These are phyloP conservation scores for Drosophila kuntzei DNA, from an alignment of 2,888 invertebrate species.

Conservation along the genomic window DNA sequence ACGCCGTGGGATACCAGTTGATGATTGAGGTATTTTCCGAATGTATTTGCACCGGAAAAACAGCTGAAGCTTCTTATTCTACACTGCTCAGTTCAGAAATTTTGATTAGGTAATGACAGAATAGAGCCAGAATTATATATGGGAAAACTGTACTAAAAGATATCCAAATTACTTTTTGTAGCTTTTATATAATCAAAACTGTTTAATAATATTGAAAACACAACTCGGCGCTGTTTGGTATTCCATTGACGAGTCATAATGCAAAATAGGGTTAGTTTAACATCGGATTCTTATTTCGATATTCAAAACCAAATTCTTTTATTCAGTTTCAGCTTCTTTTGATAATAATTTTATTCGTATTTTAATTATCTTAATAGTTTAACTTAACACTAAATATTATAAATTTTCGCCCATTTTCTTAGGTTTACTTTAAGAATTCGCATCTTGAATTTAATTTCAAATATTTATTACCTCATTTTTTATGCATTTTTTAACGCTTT, in stretches of 20 bases:
- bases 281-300: background rate
- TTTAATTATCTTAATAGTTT: slow-evolving; percentile 3
- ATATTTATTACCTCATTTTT: slow-evolving; percentile 62
- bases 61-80: slow-evolving; percentile 4
- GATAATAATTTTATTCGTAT: slow-evolving; percentile 2
- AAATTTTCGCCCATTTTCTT: background rate
- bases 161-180: slow-evolving; percentile 9
- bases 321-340: slow-evolving; percentile 4
- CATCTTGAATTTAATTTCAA: slow-evolving; percentile 48
- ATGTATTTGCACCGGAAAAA: slow-evolving; percentile 37
- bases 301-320: background rate
- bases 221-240: background rate
- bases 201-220: slow-evolving; percentile 1
- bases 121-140: slow-evolving; percentile 12
- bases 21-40: slow-evolving; percentile 33
- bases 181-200: slow-evolving; percentile 1
- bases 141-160: slow-evolving; percentile 11
- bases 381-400: slow-evolving; percentile 1
- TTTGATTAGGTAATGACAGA: slow-evolving; percentile 28
- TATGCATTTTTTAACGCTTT: slow-evolving; percentile 37
- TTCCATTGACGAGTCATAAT: background rate
- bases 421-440: slow-evolving; percentile 6
- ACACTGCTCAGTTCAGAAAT: background rate
- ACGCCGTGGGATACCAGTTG: slow-evolving; percentile 30
- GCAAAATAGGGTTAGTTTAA: background rate